Conservation (phyloP, 1,140 invertebrate genomes). For the Aphelenchoides fujianensis region DNA sequence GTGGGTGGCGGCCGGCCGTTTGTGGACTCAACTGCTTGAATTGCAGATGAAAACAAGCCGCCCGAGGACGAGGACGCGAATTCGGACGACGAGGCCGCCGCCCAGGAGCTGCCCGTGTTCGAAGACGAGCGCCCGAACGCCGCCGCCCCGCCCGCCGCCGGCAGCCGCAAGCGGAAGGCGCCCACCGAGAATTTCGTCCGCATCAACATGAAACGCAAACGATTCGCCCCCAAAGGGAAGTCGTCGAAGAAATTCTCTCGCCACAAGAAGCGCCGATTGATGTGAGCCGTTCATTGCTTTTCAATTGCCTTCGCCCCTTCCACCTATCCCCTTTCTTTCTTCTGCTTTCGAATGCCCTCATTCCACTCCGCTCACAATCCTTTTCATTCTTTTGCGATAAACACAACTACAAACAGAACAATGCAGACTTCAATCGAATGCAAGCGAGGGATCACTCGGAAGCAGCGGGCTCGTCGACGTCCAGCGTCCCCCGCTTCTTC, state of each 20-base stretch:
- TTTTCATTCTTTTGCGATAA: too few species aligned
- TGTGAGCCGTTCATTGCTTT: not conserved
- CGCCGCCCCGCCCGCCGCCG: not conserved
- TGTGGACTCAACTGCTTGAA: not conserved
- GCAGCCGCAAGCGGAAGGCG: not conserved
- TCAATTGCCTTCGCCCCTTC: not conserved
- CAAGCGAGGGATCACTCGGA: too few species aligned
- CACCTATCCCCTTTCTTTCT: too few species aligned
- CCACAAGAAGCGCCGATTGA: not conserved
- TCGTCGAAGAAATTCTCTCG: not conserved
- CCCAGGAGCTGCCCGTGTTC: too few species aligned
- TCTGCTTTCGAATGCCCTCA: too few species aligned
- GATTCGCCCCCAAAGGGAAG: not conserved
- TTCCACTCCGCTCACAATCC: too few species aligned
- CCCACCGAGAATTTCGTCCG: not conserved
- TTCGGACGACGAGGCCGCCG: not conserved
- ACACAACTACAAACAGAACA: too few species aligned
- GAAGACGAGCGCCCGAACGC: not conserved
- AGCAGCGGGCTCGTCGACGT: conserved; percentile 18
- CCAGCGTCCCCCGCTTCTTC: conserved; percentile 50
- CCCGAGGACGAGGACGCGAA: not conserved
- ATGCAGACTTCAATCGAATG: too few species aligned
- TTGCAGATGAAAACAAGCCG: not conserved
- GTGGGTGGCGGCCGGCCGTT: not conserved
- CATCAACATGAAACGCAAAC: not conserved